A percentile compares a stretch with the other conserved stretches of the same genome.
Conservation (phyloP, 1,140 invertebrate genomes). For the Diuraphis noxia region DNA sequence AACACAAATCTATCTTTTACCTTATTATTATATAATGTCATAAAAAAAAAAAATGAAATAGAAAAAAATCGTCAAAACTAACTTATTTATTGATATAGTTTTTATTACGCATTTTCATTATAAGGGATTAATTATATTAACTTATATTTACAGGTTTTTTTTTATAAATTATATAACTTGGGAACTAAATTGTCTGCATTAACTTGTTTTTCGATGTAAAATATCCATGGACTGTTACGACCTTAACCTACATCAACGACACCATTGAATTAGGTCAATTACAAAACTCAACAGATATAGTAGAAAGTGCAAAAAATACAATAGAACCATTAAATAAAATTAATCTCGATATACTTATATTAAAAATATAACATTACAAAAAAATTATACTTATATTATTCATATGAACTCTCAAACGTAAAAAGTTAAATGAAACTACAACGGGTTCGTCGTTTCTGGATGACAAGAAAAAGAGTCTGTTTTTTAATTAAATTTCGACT, state of each 20-base stretch:
- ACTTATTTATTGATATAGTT: background rate
- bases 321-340: conserved; percentile 13
- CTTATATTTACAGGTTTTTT: background rate
- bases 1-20: background rate
- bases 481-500: conserved; percentile 38
- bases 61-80: background rate
- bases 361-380: background rate
- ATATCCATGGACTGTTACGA: conserved; percentile 24
- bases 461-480: background rate
- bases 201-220: conserved; percentile 28
- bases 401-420: background rate
- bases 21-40: background rate
- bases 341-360: background rate
- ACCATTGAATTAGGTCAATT: conserved; percentile 47
- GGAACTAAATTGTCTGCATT: background rate
- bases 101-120: background rate
- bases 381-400: background rate
- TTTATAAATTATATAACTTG: background rate
- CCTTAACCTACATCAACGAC: conserved; percentile 45
- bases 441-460: background rate
- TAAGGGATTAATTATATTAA: background rate
- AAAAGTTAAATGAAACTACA: background rate
- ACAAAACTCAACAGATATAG: conserved; percentile 35
- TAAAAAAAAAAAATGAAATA: background rate
- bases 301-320: conserved; percentile 41